phyloP scores from a whole-genome alignment of 2,888 invertebrate species.

The Callosobruchus maculatus region DNA sequence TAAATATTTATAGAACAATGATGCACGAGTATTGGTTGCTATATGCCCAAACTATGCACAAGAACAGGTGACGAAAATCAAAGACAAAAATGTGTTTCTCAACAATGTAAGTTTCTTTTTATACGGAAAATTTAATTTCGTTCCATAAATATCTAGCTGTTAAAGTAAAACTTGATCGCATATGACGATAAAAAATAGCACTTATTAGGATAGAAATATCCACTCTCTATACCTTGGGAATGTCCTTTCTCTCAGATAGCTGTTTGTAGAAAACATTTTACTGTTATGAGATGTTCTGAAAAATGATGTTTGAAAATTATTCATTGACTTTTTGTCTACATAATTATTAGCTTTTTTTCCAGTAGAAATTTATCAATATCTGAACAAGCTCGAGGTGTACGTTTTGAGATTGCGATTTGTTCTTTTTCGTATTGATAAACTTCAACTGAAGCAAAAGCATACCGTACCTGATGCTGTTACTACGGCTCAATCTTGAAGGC shows the following conservation, averaged over 20 bases:
- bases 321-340: too few species aligned
- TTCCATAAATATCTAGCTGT: slow-evolving; percentile 4
- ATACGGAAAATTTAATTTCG: background rate
- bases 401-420: background rate
- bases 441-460: background rate
- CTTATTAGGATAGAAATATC: slow-evolving; percentile 9
- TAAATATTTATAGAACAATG: background rate
- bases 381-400: background rate
- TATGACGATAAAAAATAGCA: background rate
- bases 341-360: background rate
- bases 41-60: too few species aligned
- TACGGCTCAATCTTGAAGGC: slow-evolving; percentile 76
- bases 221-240: slow-evolving; percentile 76
- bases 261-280: slow-evolving; percentile 46
- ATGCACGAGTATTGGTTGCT: too few species aligned
- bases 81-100: too few species aligned
- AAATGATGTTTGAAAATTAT: background rate
- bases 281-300: background rate
- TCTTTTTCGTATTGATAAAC: background rate
- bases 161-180: background rate
- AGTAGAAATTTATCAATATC: background rate
- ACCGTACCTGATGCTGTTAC: slow-evolving; percentile 84
- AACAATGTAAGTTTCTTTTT: too few species aligned
- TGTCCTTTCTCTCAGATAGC: slow-evolving; percentile 90
- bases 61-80: too few species aligned